phyloP scores from a whole-genome alignment of 2,888 invertebrate genomes.

The Beris chalybata region DNA sequence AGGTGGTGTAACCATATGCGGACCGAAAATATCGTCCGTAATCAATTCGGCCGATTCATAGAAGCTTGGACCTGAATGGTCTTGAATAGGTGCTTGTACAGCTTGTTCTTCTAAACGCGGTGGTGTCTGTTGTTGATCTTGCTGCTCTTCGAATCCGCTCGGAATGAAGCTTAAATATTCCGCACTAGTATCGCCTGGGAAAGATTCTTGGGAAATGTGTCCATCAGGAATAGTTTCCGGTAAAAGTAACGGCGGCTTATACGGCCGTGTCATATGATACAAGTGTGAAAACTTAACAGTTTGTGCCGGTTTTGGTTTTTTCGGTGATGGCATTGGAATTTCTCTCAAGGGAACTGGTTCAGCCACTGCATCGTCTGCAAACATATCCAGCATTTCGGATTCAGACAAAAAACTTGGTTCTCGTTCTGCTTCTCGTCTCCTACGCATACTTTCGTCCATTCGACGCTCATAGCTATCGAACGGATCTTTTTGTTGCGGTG shows the following conservation, averaged over 20 bases:
- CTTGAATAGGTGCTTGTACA: not conserved
- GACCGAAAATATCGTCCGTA: constrained; percentile 7
- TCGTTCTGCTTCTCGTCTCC: not conserved
- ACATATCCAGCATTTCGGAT: constrained; percentile 10
- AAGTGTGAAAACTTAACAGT: not conserved
- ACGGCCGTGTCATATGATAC: not conserved
- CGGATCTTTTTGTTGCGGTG: constrained; percentile 2
- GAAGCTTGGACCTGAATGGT: not conserved
- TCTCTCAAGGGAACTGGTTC: constrained; percentile 2
- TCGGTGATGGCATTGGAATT: constrained; percentile 30
- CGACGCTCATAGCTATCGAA: constrained; percentile 26
- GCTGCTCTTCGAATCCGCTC: constrained; percentile 7
- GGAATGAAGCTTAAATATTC: not conserved
- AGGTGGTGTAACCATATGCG: constrained; percentile 12
- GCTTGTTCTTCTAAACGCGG: not conserved
- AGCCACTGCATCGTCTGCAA: constrained; percentile 8
- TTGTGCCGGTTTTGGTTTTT: not conserved
- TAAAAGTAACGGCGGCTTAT: not conserved
- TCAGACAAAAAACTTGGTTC: constrained; percentile 5
- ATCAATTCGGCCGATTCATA: not conserved
- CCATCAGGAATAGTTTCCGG: constrained; percentile 3
- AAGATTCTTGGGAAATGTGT: constrained; percentile 1
- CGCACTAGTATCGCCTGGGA: not conserved
- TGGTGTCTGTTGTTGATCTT: not conserved
- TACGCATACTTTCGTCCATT: constrained; percentile 18